phyloP scores from a whole-genome alignment of 2,888 invertebrate genomes.

The Balanococcus diminutus region DNA sequence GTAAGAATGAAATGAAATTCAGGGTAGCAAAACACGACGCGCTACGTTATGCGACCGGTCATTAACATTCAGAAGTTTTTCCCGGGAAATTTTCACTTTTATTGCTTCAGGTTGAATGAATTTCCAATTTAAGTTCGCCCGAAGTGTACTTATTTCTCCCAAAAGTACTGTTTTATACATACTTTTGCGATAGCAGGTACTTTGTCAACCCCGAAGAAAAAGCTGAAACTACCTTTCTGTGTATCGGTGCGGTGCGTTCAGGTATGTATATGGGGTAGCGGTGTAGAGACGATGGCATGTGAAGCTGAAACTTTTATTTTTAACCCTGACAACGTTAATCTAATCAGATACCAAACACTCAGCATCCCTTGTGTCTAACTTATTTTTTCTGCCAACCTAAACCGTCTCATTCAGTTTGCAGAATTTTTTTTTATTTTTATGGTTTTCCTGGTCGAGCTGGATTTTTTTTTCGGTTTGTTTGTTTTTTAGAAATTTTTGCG shows the following conservation, averaged over 20 bases:
- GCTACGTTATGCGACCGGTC: slow-evolving; percentile 49
- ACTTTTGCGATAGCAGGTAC: slow-evolving; percentile 37
- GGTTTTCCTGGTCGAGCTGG: neutral
- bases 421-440: slow-evolving; percentile 32
- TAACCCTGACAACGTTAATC: slow-evolving; percentile 40
- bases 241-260: neutral
- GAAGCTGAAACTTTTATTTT: slow-evolving; percentile 45
- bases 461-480: neutral
- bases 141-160: slow-evolving; percentile 53
- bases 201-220: slow-evolving; percentile 46
- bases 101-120: slow-evolving; percentile 54
- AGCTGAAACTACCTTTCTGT: slow-evolving; percentile 27
- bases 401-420: slow-evolving; percentile 30
- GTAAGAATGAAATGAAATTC: slow-evolving; percentile 47
- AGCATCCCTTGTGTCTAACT: slow-evolving; percentile 47
- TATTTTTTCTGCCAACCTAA: slow-evolving; percentile 46
- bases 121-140: slow-evolving; percentile 54
- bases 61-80: slow-evolving; percentile 53
- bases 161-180: slow-evolving; percentile 53
- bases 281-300: neutral
- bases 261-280: neutral
- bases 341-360: slow-evolving; percentile 45
- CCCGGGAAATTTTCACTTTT: slow-evolving; percentile 53
- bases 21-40: slow-evolving; percentile 45
- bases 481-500: too few relatives aligned